A percentile compares a stretch with the other conserved stretches of the same genome.
phyloP scores from a whole-genome alignment of 2,797 vertebrate genomes.

The Alosa sapidissima region DNA sequence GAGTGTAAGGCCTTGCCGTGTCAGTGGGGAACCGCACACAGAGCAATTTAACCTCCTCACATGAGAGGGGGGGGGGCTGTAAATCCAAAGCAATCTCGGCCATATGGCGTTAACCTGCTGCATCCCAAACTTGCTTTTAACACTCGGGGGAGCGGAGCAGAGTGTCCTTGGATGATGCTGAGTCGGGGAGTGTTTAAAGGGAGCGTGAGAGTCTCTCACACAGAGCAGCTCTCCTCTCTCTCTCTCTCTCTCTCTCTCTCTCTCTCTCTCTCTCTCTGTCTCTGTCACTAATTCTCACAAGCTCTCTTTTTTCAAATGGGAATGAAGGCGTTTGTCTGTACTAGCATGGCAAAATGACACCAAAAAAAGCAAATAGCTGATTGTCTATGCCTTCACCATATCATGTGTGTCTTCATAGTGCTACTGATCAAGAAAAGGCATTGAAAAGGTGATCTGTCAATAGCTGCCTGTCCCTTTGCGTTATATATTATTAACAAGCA shows the following conservation, averaged over 20 bases:
- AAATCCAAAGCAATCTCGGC: not conserved
- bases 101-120: constrained; percentile 18
- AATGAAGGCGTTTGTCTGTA: not conserved
- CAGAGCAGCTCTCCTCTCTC: not conserved
- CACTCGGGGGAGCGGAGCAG: not conserved
- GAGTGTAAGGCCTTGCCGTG: not conserved
- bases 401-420: not conserved
- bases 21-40: not conserved
- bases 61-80: not conserved
- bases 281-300: not conserved
- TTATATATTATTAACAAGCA: constrained; percentile 69
- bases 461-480: constrained; percentile 52
- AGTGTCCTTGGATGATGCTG: not conserved
- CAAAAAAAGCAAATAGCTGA: not conserved
- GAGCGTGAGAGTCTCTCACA: not conserved
- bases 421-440: constrained; percentile 31
- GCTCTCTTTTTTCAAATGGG: not conserved
- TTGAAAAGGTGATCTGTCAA: constrained; percentile 43
- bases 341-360: not conserved
- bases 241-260: not conserved
- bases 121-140: not conserved
- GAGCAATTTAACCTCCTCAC: constrained; percentile 25
- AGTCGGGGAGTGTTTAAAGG: not conserved
- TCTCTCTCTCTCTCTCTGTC: not conserved
- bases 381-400: not conserved